These are phyloP conservation scores for Acanthaster planci DNA, from an alignment of 35 echinoderm and acorn worm genomes.

Conservation along the genomic window DNA sequence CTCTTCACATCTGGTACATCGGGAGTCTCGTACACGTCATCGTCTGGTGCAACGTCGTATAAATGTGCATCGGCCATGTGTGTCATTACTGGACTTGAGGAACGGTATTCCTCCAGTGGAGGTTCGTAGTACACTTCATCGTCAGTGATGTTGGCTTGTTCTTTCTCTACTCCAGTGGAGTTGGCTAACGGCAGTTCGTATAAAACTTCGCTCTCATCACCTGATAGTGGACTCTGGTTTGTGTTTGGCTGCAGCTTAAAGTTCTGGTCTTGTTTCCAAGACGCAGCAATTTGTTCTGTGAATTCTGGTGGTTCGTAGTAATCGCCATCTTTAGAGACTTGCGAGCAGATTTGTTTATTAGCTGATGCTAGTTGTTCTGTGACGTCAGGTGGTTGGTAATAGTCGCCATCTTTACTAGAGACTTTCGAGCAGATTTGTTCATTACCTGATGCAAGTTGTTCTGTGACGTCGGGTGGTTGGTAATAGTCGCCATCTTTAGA, in stretches of 20 bases:
- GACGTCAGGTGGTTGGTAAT: not conserved
- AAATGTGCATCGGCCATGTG: not conserved
- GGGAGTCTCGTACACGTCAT: conserved; percentile 9
- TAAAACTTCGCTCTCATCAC: conserved; percentile 15
- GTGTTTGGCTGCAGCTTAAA: not conserved
- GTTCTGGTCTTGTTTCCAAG: not conserved
- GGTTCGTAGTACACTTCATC: not conserved
- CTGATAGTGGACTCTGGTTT: not conserved
- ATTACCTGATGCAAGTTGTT: not conserved
- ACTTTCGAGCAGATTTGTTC: not conserved
- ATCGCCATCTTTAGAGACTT: not conserved
- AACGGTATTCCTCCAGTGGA: not conserved
- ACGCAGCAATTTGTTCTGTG: not conserved
- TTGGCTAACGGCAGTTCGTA: conserved; percentile 25
- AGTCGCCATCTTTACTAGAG: not conserved
- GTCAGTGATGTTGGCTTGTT: not conserved
- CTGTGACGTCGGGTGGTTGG: not conserved
- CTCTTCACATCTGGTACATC: not conserved
- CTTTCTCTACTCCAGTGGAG: not conserved
- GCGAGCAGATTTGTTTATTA: not conserved
- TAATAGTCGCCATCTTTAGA: not conserved
- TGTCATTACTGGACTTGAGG: not conserved
- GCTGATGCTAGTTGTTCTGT: not conserved
- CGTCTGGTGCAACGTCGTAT: conserved; percentile 2
- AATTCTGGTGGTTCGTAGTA: conserved; percentile 2